Conservation (phyloP, 2,113 vertebrate species). For the Cephalopholis sonnerati region DNA sequence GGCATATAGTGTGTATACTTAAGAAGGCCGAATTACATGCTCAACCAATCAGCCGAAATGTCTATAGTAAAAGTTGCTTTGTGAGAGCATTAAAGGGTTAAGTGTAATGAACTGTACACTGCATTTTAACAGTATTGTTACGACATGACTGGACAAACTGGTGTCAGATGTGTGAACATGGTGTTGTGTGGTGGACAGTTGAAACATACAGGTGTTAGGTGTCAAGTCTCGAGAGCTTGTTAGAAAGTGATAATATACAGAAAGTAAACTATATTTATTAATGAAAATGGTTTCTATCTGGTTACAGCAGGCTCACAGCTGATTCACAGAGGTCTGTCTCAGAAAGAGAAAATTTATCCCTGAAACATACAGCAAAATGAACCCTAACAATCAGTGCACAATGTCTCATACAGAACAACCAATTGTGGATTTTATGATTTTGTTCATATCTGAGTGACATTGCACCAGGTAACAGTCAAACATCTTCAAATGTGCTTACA, state of each 20-base stretch:
- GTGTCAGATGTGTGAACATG: too few species aligned
- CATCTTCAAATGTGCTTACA: neutral
- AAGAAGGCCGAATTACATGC: too few species aligned
- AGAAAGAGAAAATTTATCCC: neutral
- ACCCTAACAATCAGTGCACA: neutral
- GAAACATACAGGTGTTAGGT: neutral
- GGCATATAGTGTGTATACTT: too few species aligned
- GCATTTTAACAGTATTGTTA: too few species aligned
- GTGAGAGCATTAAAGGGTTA: too few species aligned
- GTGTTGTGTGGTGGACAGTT: neutral
- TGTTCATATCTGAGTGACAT: neutral
- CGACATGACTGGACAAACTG: too few species aligned
- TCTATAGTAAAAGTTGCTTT: too few species aligned
- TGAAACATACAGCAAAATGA: neutral
- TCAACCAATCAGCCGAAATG: too few species aligned
- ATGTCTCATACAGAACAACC: neutral
- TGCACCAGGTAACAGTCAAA: neutral
- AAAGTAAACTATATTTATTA: neutral
- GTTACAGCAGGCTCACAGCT: neutral
- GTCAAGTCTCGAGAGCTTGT: neutral
- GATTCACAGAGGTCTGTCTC: neutral
- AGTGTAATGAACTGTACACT: too few species aligned
- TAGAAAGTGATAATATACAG: neutral
- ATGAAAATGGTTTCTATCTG: neutral
- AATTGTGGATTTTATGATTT: neutral